Percentiles rank a stretch among this genome's conserved stretches.
Evolutionary conservation across 2,113 vertebrate species (phyloP).

Genomic region (Atractosteus spatula): DNA sequence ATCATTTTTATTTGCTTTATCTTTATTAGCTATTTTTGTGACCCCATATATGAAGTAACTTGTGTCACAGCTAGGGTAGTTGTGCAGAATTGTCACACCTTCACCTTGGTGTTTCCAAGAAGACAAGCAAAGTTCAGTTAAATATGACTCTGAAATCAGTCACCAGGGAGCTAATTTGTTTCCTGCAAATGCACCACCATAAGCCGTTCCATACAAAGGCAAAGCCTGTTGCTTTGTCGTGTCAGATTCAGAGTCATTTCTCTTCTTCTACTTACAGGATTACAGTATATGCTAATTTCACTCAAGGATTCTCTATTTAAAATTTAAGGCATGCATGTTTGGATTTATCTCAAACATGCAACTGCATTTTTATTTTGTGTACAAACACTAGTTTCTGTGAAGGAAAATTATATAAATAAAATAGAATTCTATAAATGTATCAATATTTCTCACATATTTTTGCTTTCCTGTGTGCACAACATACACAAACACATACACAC

Average conservation of each 20-base stretch:
- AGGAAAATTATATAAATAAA: background rate
- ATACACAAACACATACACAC: too few species aligned
- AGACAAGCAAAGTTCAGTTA: background rate
- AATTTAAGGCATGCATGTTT: background rate
- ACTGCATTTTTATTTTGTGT: background rate
- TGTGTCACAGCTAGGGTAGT: too few species aligned
- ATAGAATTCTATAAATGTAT: too few species aligned
- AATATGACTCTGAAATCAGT: constrained; percentile 13
- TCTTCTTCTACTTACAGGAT: background rate
- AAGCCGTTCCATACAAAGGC: constrained; percentile 1
- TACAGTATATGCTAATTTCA: background rate
- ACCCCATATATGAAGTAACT: too few species aligned
- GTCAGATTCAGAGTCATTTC: background rate
- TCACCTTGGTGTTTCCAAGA: background rate
- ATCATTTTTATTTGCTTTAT: too few species aligned
- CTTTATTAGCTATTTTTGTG: too few species aligned
- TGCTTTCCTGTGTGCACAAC: too few species aligned
- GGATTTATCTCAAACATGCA: background rate
- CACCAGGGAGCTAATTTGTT: constrained; percentile 25
- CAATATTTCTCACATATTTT: too few species aligned
- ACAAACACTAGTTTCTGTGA: background rate
- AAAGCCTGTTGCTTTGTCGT: background rate
- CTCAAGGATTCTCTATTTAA: background rate
- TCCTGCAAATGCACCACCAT: constrained; percentile 17
- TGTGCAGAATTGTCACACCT: too few species aligned